phyloP scores from a whole-genome alignment of 2,888 invertebrate species.

The Andrena camellia region DNA sequence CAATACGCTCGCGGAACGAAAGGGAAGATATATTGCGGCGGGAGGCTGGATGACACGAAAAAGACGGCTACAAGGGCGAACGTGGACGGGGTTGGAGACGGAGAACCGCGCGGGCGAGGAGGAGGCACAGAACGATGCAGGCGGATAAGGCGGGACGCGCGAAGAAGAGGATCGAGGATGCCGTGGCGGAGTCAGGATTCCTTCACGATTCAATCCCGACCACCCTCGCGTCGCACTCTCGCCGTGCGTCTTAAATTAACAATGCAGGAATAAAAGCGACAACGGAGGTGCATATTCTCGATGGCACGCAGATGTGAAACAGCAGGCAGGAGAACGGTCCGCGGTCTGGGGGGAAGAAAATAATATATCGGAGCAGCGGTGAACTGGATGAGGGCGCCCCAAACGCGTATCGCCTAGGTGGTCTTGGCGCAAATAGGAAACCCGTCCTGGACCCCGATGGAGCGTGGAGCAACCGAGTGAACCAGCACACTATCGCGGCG shows the following conservation, averaged over 20 bases:
- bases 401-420: slow-evolving; percentile 66
- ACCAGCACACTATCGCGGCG: slow-evolving; percentile 24
- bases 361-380: slow-evolving; percentile 32
- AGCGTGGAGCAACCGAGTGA: slow-evolving; percentile 36
- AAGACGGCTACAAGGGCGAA: slow-evolving; percentile 38
- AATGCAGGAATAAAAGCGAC: too few relatives aligned
- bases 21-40: slow-evolving; percentile 51
- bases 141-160: neutral
- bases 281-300: neutral
- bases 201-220: too few relatives aligned
- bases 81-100: slow-evolving; percentile 9
- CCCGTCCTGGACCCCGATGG: slow-evolving; percentile 61
- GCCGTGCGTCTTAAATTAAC: too few relatives aligned
- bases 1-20: slow-evolving; percentile 29
- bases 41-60: slow-evolving; percentile 41
- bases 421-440: slow-evolving; percentile 65
- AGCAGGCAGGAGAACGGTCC: neutral
- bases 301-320: neutral
- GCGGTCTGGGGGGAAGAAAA: neutral
- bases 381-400: slow-evolving; percentile 46
- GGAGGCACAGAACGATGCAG: slow-evolving; percentile 10
- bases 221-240: too few relatives aligned
- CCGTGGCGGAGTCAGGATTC: too few relatives aligned
- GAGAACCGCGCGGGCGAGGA: neutral
- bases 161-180: neutral